These are phyloP conservation scores for Laothoe populi DNA, from an alignment of 2,888 invertebrate genomes.

Conservation along the genomic window DNA sequence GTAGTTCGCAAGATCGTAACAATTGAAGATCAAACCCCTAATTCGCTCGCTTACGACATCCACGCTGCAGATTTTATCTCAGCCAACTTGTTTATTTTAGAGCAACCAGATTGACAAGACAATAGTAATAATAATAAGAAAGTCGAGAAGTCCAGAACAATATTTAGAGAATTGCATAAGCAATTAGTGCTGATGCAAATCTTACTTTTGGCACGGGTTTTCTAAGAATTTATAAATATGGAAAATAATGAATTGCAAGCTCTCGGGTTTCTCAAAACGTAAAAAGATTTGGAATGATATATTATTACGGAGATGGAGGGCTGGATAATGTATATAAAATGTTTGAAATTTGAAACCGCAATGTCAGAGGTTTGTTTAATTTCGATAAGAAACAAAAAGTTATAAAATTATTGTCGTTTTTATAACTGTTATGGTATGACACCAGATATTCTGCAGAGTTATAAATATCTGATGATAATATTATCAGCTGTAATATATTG, in stretches of 20 bases:
- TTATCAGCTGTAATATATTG: too few species aligned
- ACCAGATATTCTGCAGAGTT: too few species aligned
- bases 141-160: neutral
- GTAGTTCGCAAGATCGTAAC: constrained; percentile 56
- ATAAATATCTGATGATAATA: too few species aligned
- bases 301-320: constrained; percentile 16
- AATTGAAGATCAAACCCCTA: constrained; percentile 63
- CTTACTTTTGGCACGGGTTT: neutral
- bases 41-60: constrained; percentile 42
- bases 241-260: constrained; percentile 1
- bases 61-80: constrained; percentile 26
- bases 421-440: neutral
- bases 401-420: neutral
- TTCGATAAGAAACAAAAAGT: neutral
- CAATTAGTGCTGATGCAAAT: constrained; percentile 23
- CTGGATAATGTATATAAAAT: constrained; percentile 2
- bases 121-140: neutral
- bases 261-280: constrained; percentile 2
- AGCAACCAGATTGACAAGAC: neutral
- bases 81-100: constrained; percentile 13
- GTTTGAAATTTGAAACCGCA: constrained; percentile 9
- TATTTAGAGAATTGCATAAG: neutral
- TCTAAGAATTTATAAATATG: neutral
- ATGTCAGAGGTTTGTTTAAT: neutral
- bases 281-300: constrained; percentile 5